Conservation (phyloP, 2,888 invertebrate species). For the Protula sp. region DNA sequence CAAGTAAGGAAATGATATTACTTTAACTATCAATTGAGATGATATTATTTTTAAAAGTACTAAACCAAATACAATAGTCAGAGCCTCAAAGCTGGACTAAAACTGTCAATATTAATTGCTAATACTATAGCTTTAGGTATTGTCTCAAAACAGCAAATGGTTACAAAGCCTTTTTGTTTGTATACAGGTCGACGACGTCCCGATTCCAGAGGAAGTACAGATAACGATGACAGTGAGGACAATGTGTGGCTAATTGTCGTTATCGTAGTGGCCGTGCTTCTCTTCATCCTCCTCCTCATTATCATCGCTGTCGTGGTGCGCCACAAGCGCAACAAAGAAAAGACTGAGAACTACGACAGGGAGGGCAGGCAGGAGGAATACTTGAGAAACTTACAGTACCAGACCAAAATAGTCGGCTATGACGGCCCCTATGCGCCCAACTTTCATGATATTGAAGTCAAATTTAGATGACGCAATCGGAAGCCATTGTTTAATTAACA, state of each 20-base stretch:
- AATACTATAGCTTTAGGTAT: too few species aligned
- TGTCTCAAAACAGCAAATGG: too few species aligned
- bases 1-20: too few species aligned
- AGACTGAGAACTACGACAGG: neutral
- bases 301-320: neutral
- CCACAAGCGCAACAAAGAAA: neutral
- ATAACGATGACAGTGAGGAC: neutral
- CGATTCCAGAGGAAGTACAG: neutral
- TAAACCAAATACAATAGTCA: too few species aligned
- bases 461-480: neutral
- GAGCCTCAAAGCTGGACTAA: too few species aligned
- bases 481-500: too few species aligned
- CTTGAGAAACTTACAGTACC: neutral
- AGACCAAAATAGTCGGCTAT: neutral
- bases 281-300: neutral
- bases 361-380: neutral
- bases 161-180: too few species aligned
- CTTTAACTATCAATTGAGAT: too few species aligned
- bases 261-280: neutral
- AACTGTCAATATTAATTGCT: too few species aligned
- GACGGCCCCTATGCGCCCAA: neutral
- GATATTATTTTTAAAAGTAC: too few species aligned
- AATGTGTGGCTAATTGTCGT: neutral
- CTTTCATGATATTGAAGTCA: neutral
- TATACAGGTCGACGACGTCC: neutral